Base-by-base conservation (phyloP, 1,140 invertebrate species). In the Calliphora vicina region DNA sequence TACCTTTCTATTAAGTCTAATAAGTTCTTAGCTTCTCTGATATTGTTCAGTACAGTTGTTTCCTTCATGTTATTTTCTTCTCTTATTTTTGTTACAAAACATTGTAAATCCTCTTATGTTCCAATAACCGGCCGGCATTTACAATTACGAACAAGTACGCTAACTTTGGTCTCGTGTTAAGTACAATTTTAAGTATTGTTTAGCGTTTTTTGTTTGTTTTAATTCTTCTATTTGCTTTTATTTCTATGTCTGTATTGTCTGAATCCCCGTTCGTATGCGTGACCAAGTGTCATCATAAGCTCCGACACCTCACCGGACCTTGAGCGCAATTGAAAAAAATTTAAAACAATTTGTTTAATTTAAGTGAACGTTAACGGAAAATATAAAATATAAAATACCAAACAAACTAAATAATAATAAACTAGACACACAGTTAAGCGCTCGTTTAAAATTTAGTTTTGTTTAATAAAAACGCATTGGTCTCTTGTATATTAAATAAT, bases 321-420 rank as follows among this genome's bases (percentile, higher is more conserved):
- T 83, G 82, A 83, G 74, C 50, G 73, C 82, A 83, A 83, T 83
- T 83, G 76, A 80, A 80, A 80, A n/a, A 57, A 57, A 57, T 57
- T 57, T 17, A 57, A 57, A 57, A 17, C n/a, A 57, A 57, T 57
- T 57, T 57, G 50, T 57, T 57, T 17, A 17, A 57, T 57, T 57
- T n/a, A 57, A 57, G 50, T 57, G 50, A 57, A 57, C 50, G 50
- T 17, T 57, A n/a, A 35, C 35, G 15, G 50, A 57, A 57, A 57
- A 57, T n/a, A 57, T 57, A 35, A 35, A 35, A 35, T 35, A 35
- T 8, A 13, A 57, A 57, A 57, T 45, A 15, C 17, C 15, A n/a
- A 57, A 57, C 15, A 35, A 35, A 35, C 35, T 35, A 35, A 5
- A 35, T n/a, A n/a, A n/a, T n/a, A n/a, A n/a, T n/a, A 35, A 35